A percentile compares a stretch with the other conserved stretches of the same genome.
These are phyloP conservation scores for Hypsopygia costalis DNA, from an alignment of 2,888 invertebrate genomes.

Conservation along the genomic window DNA sequence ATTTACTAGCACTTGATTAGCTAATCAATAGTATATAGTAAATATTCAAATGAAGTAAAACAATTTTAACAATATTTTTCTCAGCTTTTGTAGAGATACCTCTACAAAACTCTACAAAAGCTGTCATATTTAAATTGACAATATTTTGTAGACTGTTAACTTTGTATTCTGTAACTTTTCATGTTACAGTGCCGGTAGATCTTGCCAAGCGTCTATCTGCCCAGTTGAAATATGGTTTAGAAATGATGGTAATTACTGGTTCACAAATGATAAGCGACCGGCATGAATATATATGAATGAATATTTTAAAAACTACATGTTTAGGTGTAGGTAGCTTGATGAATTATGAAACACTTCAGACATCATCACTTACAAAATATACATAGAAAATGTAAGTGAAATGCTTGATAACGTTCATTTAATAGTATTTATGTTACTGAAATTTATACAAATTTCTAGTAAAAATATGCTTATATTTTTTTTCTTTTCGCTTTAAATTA, in stretches of 20 bases:
- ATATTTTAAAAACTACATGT: neutral
- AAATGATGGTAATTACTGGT: constrained; percentile 29
- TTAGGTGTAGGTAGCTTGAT: constrained; percentile 4
- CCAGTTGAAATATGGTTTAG: constrained; percentile 31
- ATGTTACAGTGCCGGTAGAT: constrained; percentile 21
- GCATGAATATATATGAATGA: neutral
- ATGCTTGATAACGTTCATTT: neutral
- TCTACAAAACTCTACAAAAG: too few species aligned
- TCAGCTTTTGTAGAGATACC: too few species aligned
- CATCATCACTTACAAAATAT: neutral
- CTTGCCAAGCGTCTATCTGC: constrained; percentile 31
- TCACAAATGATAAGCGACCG: constrained; percentile 21
- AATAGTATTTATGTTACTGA: too few species aligned
- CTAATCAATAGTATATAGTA: too few species aligned
- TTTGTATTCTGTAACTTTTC: neutral
- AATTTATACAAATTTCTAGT: too few species aligned
- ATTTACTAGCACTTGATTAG: too few species aligned
- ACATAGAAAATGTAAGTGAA: neutral
- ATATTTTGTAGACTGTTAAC: neutral
- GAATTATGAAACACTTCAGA: neutral
- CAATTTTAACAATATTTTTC: too few species aligned
- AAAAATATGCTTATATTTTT: too few species aligned
- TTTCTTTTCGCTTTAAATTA: too few species aligned
- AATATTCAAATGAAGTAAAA: too few species aligned
- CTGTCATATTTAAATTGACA: too few species aligned